Conservation (phyloP, 2,797 vertebrate genomes). For the Megalops cyprinoides region DNA sequence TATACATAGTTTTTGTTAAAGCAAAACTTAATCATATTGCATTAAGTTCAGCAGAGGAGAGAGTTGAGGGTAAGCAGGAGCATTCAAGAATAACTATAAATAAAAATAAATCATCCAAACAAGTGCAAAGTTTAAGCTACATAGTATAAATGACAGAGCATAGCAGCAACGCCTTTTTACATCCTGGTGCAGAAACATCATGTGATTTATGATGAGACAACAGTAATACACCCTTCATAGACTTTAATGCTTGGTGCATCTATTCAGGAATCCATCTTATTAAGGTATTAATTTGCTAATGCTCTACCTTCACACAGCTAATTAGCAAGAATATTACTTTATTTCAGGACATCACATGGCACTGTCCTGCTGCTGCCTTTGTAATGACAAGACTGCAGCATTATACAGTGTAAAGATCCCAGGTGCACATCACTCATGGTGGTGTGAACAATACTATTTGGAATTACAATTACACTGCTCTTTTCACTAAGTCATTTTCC, state of each 20-base stretch:
- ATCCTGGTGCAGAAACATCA: neutral
- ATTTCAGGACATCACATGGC: neutral
- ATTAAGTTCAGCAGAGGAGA: no score
- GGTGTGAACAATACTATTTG: neutral
- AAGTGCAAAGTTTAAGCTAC: neutral
- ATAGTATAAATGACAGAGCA: neutral
- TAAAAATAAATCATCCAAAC: neutral
- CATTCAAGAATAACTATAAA: no score
- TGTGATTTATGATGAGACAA: conserved; percentile 6
- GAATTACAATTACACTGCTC: neutral
- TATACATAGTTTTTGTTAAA: no score
- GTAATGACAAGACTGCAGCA: neutral
- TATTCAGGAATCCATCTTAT: neutral
- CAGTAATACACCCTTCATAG: neutral
- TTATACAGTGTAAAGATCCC: neutral
- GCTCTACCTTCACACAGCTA: neutral
- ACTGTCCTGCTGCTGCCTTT: neutral
- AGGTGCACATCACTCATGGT: neutral
- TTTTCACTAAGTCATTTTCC: neutral
- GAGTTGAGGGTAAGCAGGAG: no score
- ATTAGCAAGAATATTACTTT: neutral
- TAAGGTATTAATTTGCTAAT: conserved; percentile 4
- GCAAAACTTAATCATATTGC: no score
- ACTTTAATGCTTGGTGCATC: neutral
- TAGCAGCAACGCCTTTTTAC: neutral